A percentile compares a stretch with the other conserved stretches of the same genome.
These are phyloP conservation scores for Origma solitaria DNA, from an alignment of 2,113 vertebrate genomes.

Conservation along the genomic window DNA sequence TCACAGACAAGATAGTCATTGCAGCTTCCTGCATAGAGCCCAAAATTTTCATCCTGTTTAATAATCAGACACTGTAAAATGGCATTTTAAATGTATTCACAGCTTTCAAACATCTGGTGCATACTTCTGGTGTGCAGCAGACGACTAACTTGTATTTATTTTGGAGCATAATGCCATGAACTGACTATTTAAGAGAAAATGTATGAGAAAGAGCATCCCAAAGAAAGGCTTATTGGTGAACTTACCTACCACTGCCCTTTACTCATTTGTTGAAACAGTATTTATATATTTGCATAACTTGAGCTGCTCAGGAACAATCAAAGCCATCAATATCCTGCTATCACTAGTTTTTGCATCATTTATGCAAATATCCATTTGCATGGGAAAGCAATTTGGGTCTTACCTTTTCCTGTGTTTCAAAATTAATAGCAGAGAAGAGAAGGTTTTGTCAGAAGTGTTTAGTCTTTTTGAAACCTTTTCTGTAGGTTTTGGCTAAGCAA, in stretches of 20 bases:
- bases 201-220: constrained; percentile 1
- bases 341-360: background rate
- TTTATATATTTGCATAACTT: constrained; percentile 35
- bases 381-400: background rate
- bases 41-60: constrained; percentile 27
- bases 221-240: constrained; percentile 22
- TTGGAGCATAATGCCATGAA: constrained; percentile 6
- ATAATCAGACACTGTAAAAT: constrained; percentile 33
- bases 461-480: background rate
- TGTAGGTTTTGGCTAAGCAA: background rate
- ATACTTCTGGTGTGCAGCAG: background rate
- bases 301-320: background rate
- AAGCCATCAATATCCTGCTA: background rate
- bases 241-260: constrained; percentile 39
- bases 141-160: constrained; percentile 3
- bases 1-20: constrained; percentile 18
- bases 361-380: constrained; percentile 13
- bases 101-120: constrained; percentile 40
- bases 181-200: constrained; percentile 32
- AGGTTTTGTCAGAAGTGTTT: background rate
- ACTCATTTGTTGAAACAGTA: constrained; percentile 3
- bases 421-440: background rate
- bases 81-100: constrained; percentile 34
- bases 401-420: background rate
- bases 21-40: background rate